These are phyloP conservation scores for Cygnus atratus DNA, from an alignment of 2,113 vertebrate genomes.

Conservation along the genomic window DNA sequence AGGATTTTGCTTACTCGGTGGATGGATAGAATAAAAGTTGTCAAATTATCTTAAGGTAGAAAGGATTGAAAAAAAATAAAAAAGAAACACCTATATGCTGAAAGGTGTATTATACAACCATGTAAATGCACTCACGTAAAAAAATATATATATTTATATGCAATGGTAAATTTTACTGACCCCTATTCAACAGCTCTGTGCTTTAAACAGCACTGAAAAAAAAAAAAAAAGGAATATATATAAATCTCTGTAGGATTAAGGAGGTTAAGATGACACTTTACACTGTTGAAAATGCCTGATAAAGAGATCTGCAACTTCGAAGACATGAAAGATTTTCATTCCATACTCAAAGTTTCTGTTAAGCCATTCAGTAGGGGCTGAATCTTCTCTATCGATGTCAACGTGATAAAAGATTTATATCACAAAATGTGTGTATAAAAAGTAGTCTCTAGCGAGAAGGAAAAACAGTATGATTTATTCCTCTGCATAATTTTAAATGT, in stretches of 20 bases:
- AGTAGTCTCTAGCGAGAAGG: background rate
- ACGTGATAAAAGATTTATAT: constrained; percentile 61
- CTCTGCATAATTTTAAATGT: constrained; percentile 45
- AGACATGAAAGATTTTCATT: constrained; percentile 39
- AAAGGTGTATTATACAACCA: background rate
- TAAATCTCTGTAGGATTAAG: background rate
- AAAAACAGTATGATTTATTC: constrained; percentile 43
- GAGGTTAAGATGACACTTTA: constrained; percentile 9
- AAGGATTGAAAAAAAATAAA: background rate
- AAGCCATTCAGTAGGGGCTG: constrained; percentile 16
- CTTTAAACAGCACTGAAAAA: background rate
- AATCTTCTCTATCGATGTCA: constrained; percentile 42
- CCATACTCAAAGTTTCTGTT: background rate
- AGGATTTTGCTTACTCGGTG: background rate
- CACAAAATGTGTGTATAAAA: constrained; percentile 57
- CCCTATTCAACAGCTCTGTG: background rate
- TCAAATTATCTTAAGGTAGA: background rate
- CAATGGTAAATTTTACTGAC: background rate
- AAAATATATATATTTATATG: background rate
- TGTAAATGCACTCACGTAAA: background rate
- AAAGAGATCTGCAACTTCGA: background rate
- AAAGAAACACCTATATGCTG: background rate
- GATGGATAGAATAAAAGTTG: background rate
- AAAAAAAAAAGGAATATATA: background rate
- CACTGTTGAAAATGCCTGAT: constrained; percentile 13